Conservation (phyloP, 2,888 invertebrate species). For the Aleiodes testaceus region DNA sequence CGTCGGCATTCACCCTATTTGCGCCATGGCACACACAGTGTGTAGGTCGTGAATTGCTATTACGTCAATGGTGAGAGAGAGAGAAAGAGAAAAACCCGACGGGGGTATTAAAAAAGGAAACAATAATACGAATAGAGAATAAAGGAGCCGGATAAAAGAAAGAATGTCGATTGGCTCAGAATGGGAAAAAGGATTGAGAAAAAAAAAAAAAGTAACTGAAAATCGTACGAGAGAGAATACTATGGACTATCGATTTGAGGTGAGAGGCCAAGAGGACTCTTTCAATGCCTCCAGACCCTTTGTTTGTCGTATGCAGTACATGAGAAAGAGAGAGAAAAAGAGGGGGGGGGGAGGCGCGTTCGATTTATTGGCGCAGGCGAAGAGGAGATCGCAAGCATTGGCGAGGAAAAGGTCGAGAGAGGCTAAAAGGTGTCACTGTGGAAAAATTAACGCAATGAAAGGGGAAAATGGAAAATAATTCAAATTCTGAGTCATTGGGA, state of each 20-base stretch:
- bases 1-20: conserved; percentile 49
- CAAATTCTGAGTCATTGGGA: not conserved
- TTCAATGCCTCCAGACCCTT: conserved; percentile 21
- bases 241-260: conserved; percentile 21
- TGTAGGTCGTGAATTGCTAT: conserved; percentile 46
- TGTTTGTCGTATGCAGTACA: conserved; percentile 25
- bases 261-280: not conserved
- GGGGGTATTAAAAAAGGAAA: conserved; percentile 21
- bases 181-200: conserved; percentile 11
- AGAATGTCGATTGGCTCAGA: conserved; percentile 15
- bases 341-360: conserved; percentile 25
- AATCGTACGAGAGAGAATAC: conserved; percentile 27
- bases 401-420: conserved; percentile 4
- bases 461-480: not conserved
- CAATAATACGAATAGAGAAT: not conserved
- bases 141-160: conserved; percentile 17
- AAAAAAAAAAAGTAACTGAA: not conserved
- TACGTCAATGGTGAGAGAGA: conserved; percentile 42
- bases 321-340: conserved; percentile 35
- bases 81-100: not conserved
- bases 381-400: conserved; percentile 35
- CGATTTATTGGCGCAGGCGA: conserved; percentile 51
- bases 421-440: conserved; percentile 12
- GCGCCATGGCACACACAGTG: conserved; percentile 43
- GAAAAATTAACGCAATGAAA: conserved; percentile 15